Base-by-base conservation (phyloP, 1,140 invertebrate species). In the Pissodes strobi region DNA sequence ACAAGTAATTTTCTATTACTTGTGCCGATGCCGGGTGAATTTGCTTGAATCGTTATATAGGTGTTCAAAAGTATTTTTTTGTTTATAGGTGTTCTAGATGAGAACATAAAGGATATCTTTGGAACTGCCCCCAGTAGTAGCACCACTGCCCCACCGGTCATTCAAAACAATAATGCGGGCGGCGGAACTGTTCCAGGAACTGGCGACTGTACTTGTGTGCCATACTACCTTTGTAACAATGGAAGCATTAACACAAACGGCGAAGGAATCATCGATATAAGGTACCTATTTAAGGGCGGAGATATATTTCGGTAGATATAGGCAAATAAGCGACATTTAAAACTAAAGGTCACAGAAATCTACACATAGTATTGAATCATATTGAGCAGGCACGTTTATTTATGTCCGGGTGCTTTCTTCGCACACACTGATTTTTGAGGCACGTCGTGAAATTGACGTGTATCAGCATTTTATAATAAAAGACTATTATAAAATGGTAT, bases 191-290 rank as follows among this genome's bases (percentile, higher is more conserved):
- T 15, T 15, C 12, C 19, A n/a, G 53, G 53, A 38, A 57, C 39
- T 5, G 58, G 41, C 6, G 43, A 73, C 9, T 85, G 85, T 64
- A 78, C 77, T 51, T 87, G 85, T 68, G 84, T 87, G 0, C 81
- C 83, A 0, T 92, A 91, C 72, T 91, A 88, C 72, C 82, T 86
- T 10, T 92, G 90, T 61, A 81, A 83, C 15, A 82, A 88, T 51
- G 67, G 67, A 6, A 52, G 39, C 10, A 84, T 92, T 18, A 82
- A 87, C 39, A 86, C 82, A 0, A 84, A 92, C 71, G 91, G 91
- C 2, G 74, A 82, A 15, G 88, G 88, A 23, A 78, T 93, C 21
- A 90, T 94, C 62, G 90, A 94, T 74, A 90, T 91, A 25, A 84
- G 87, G 81, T 84, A 66, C 48, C 12, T 37, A 62, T 25, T 23